These are phyloP conservation scores for Anguilla megastoma DNA, from an alignment of 2,797 vertebrate species.

Conservation along the genomic window DNA sequence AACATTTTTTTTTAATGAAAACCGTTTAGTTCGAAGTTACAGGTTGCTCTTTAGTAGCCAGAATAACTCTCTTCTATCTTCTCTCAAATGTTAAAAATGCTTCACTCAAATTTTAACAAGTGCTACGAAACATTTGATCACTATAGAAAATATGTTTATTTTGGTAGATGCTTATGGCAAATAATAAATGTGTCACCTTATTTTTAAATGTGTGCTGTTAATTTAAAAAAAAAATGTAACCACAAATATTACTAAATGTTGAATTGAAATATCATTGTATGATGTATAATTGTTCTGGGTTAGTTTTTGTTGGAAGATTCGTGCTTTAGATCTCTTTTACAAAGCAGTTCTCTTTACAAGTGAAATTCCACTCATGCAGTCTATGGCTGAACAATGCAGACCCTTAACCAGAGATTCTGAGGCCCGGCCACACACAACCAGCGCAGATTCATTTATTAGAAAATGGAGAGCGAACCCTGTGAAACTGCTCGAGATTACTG, in stretches of 20 bases:
- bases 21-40: neutral
- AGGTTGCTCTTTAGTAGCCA: neutral
- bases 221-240: neutral
- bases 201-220: neutral
- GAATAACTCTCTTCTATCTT: neutral
- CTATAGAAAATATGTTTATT: neutral
- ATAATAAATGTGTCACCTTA: neutral
- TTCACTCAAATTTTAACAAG: neutral
- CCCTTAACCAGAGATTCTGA: neutral
- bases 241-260: neutral
- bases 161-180: neutral
- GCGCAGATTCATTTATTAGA: constrained; percentile 11
- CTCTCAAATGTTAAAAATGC: no score
- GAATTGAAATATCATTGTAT: neutral
- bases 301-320: neutral
- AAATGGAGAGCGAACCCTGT: neutral
- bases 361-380: constrained; percentile 13
- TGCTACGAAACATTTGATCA: neutral
- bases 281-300: neutral
- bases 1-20: neutral
- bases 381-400: neutral
- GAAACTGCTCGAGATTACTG: neutral
- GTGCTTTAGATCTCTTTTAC: neutral
- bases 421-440: neutral
- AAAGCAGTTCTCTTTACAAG: constrained; percentile 17